Conservation (phyloP, 2,113 vertebrate genomes). For the Calonectris borealis region DNA sequence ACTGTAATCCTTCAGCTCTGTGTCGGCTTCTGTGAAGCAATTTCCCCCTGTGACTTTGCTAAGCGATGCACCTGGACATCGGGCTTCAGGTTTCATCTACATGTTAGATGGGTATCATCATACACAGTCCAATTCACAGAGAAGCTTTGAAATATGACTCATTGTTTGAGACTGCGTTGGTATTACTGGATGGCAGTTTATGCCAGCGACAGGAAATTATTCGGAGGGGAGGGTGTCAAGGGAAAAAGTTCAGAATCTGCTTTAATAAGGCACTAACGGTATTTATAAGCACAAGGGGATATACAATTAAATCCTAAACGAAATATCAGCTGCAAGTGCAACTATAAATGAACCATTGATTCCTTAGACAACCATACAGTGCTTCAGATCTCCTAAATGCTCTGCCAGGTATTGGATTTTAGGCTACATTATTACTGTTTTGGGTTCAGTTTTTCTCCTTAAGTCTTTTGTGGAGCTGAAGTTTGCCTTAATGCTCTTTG, state of each 20-base stretch:
- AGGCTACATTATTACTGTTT: not conserved
- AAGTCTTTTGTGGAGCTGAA: not conserved
- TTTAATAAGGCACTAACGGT: conserved; percentile 12
- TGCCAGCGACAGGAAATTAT: not conserved
- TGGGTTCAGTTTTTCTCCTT: not conserved
- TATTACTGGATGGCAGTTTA: not conserved
- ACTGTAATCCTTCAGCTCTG: not conserved
- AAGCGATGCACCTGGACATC: not conserved
- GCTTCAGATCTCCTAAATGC: not conserved
- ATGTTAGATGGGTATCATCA: not conserved
- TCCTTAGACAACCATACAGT: not conserved
- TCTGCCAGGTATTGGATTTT: not conserved
- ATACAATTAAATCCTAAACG: conserved; percentile 8
- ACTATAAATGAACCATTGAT: not conserved
- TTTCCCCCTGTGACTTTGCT: not conserved
- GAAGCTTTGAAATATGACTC: not conserved
- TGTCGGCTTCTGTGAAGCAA: not conserved
- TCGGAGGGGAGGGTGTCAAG: not conserved
- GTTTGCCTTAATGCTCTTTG: not conserved
- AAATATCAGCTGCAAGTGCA: conserved; percentile 6
- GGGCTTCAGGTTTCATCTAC: not conserved
- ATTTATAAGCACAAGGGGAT: conserved; percentile 1
- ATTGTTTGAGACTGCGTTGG: not conserved
- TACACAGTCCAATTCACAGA: not conserved
- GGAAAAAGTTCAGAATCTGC: not conserved